These are phyloP conservation scores for Sphyrna mokarran DNA, from an alignment of 2,113 vertebrate genomes.

Conservation along the genomic window DNA sequence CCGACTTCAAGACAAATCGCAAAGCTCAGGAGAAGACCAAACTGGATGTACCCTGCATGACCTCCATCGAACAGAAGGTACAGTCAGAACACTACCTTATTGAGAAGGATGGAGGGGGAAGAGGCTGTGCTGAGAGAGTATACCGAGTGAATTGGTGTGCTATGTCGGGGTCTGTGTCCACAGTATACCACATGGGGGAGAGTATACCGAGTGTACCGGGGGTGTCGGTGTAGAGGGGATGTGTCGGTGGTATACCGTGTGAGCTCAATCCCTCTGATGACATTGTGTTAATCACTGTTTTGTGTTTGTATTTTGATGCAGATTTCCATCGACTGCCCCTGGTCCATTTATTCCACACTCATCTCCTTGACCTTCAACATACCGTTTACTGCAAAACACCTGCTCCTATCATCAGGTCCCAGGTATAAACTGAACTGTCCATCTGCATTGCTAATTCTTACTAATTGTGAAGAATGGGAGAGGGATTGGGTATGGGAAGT, in stretches of 20 bases:
- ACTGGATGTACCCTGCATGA: conserved; percentile 62
- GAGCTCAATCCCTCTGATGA: not conserved
- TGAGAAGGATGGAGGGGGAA: not conserved
- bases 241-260: too few relatives aligned
- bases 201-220: too few relatives aligned
- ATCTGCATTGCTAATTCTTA: too few relatives aligned
- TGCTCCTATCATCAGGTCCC: conserved; percentile 79
- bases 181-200: not conserved
- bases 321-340: conserved; percentile 96
- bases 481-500: not conserved
- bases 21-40: conserved; percentile 64
- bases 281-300: not conserved
- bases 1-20: conserved; percentile 57
- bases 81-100: not conserved
- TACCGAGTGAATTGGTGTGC: too few relatives aligned
- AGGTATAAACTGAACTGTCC: conserved; percentile 57
- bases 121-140: not conserved
- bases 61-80: conserved; percentile 81
- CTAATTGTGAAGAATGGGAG: not conserved
- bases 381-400: conserved; percentile 85
- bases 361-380: conserved; percentile 87
- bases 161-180: not conserved
- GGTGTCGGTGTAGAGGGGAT: too few relatives aligned
- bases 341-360: conserved; percentile 96
- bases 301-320: conserved; percentile 47